Conservation (phyloP, 2,888 invertebrate genomes). For the Lepidocyrtoides sp. region DNA sequence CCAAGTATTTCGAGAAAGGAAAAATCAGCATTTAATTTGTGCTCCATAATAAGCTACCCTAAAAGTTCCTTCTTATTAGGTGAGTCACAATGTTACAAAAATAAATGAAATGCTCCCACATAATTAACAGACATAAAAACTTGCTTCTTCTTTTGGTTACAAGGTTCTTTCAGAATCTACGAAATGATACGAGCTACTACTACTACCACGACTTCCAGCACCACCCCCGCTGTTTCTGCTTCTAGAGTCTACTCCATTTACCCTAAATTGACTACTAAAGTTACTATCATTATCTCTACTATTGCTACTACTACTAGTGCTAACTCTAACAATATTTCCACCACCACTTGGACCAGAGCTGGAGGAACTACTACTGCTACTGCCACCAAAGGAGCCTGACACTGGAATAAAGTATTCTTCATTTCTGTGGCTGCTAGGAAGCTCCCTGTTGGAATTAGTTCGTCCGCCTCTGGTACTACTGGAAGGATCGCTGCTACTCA, state of each 20-base stretch:
- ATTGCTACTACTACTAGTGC: constrained; percentile 13
- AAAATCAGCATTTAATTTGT: no score
- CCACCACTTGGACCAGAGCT: not conserved
- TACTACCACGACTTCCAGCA: not conserved
- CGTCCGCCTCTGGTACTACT: not conserved
- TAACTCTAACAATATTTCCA: not conserved
- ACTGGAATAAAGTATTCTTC: constrained; percentile 56
- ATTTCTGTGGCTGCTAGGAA: constrained; percentile 12
- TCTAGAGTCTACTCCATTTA: not conserved
- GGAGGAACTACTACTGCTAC: not conserved
- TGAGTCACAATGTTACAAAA: no score
- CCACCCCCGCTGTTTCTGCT: not conserved
- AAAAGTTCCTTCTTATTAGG: no score
- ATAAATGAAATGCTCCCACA: no score
- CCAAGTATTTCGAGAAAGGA: no score
- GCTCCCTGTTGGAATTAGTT: not conserved
- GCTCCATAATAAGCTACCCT: no score
- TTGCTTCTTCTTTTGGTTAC: constrained; percentile 59
- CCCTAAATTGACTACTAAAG: constrained; percentile 47
- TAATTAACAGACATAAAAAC: no score
- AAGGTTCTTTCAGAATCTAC: constrained; percentile 43
- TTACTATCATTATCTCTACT: not conserved
- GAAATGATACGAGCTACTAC: constrained; percentile 1
- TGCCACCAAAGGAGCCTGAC: constrained; percentile 8
- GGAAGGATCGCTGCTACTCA: not conserved